Percentiles rank a stretch among this genome's conserved stretches.
These are phyloP conservation scores for Leptarthrus brevirostris DNA, from an alignment of 2,888 invertebrate genomes.

Conservation along the genomic window DNA sequence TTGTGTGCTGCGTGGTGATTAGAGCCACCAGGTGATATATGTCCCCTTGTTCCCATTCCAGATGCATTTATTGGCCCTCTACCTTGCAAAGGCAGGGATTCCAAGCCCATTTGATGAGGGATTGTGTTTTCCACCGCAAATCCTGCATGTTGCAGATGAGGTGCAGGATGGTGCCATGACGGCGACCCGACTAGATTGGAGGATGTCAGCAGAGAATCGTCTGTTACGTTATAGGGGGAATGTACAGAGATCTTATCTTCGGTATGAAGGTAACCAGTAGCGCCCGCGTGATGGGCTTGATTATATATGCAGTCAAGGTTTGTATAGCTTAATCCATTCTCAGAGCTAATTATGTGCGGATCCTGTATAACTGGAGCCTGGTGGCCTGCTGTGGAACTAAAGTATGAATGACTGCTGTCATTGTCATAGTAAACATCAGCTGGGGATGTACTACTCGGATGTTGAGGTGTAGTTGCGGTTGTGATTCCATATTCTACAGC, in stretches of 20 bases:
- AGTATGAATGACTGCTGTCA: slow-evolving; percentile 65
- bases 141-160: slow-evolving; percentile 62
- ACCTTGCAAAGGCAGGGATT: slow-evolving; percentile 6
- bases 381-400: slow-evolving; percentile 50
- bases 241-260: slow-evolving; percentile 71
- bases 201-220: slow-evolving; percentile 52
- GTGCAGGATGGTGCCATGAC: slow-evolving; percentile 63
- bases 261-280: slow-evolving; percentile 55
- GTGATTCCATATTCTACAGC: slow-evolving; percentile 67
- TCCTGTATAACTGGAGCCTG: slow-evolving; percentile 56
- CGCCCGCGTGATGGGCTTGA: slow-evolving; percentile 66
- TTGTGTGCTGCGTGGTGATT: slow-evolving; percentile 58
- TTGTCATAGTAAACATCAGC: slow-evolving; percentile 65
- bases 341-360: slow-evolving; percentile 82
- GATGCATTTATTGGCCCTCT: slow-evolving; percentile 52
- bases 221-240: slow-evolving; percentile 68
- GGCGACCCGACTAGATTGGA: slow-evolving; percentile 56
- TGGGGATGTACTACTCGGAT: slow-evolving; percentile 65
- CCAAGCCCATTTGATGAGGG: slow-evolving; percentile 53
- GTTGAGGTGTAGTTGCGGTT: slow-evolving; percentile 61
- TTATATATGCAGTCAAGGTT: slow-evolving; percentile 82
- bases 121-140: slow-evolving; percentile 54
- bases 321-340: slow-evolving; percentile 89
- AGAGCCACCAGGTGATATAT: slow-evolving; percentile 48
- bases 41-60: slow-evolving; percentile 50